Conservation (phyloP, 2,113 vertebrate species). For the Catharus minimus region DNA sequence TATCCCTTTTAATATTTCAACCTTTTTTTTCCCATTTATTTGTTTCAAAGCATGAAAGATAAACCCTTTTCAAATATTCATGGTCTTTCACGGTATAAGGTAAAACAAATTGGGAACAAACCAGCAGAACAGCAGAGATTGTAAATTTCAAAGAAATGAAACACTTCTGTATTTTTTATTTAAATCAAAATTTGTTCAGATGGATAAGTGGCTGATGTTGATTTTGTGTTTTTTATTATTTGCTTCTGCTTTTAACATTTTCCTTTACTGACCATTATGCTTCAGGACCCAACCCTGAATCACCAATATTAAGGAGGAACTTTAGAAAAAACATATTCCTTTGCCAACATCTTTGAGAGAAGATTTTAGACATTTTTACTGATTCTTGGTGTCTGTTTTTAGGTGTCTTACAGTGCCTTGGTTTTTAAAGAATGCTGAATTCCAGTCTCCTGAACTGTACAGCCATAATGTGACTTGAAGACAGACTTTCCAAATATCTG, state of each 20-base stretch:
- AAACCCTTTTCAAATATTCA: not conserved
- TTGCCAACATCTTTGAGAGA: not conserved
- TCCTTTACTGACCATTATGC: not conserved
- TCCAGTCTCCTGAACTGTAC: not conserved
- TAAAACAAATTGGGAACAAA: slow-evolving; percentile 21
- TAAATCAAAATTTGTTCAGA: not conserved
- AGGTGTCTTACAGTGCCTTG: not conserved
- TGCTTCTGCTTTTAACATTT: not conserved
- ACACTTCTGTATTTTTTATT: not conserved
- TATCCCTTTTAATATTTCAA: not conserved
- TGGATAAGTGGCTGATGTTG: not conserved
- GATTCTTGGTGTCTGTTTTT: not conserved
- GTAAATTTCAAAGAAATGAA: slow-evolving; percentile 11
- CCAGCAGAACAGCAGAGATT: not conserved
- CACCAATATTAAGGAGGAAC: not conserved
- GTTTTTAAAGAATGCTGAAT: not conserved
- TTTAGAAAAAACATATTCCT: not conserved
- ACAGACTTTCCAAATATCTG: not conserved
- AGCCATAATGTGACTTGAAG: not conserved
- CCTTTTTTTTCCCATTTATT: not conserved
- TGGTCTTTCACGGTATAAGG: not conserved
- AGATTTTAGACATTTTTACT: not conserved
- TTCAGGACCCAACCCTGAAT: not conserved
- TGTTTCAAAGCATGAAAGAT: not conserved
- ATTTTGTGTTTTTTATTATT: not conserved